Evolutionary conservation across 2,888 invertebrate species (phyloP), one percentile per base, ranked within the genome.

Genomic region (Danaus chrysippus): DNA sequence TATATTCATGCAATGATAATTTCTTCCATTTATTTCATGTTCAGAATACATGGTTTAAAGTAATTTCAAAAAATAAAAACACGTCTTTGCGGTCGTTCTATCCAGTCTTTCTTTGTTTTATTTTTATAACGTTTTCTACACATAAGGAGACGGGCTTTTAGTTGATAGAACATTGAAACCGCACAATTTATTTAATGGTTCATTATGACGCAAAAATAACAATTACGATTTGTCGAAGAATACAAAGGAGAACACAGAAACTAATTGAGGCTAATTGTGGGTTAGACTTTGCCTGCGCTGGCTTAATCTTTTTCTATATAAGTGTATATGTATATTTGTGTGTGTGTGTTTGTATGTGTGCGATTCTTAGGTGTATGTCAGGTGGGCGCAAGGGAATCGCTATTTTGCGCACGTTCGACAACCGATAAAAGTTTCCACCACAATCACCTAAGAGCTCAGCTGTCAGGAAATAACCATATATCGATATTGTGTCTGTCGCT

Each of bases 391-490:
- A 80, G 86, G 85, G 86, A 84, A 86, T 89, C 85, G 83, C 85
- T 85, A 91, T 91, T 90, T 86, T 78, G 83, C 83, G 87, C 91
- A 91, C 91, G 91, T 89, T 86, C 87, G 84, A 87, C 87, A 87
- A 90, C 86, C 88, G 91, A 91, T 91, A 91, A 91, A 91, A 91
- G 86, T 91, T 91, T 88, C 88, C 86, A 82, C 89, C 89, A 90
- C 91, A 91, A 91, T 91, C 90, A 89, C 91, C 91, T 90, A 91
- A 91, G 90, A 91, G 91, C 91, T 90, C 90, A 91, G 90, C 89
- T 91, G 91, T 91, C 90, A 88, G 83, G 87, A 84, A 84, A 90
- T 88, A 87, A 85, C 83, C 87, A 83, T 87, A 87, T 87, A 89
- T 88, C 87, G 87, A 87, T 89, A 88, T 90, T 87, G 88, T 88